A percentile compares a stretch with the other conserved stretches of the same genome.
These are phyloP conservation scores for Isotomurus palustris DNA, from an alignment of 2,888 invertebrate species.

Conservation along the genomic window DNA sequence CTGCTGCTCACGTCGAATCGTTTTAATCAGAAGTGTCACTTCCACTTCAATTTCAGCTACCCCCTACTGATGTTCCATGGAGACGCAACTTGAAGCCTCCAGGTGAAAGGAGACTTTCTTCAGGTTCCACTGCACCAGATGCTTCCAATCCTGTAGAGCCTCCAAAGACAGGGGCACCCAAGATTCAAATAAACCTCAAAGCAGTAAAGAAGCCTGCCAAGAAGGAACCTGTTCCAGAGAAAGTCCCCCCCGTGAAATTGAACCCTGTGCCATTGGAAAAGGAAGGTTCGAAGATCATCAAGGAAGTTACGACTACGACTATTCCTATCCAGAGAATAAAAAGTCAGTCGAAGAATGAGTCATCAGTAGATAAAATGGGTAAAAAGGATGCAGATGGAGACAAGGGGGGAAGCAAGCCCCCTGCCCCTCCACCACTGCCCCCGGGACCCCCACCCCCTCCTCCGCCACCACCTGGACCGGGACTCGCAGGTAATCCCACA, in stretches of 20 bases:
- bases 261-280: constrained; percentile 13
- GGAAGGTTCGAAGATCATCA: neutral
- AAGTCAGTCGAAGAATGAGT: constrained; percentile 5
- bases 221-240: constrained; percentile 17
- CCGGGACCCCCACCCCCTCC: constrained; percentile 34
- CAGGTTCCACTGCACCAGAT: neutral
- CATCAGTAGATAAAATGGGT: neutral
- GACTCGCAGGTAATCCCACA: constrained; percentile 6
- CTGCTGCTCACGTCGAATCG: too few relatives aligned
- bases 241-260: constrained; percentile 28
- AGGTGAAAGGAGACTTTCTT: constrained; percentile 1
- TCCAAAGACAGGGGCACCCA: constrained; percentile 25
- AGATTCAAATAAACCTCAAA: constrained; percentile 41
- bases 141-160: neutral
- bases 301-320: constrained; percentile 27
- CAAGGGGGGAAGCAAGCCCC: constrained; percentile 14
- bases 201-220: constrained; percentile 36
- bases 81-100: constrained; percentile 30
- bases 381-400: constrained; percentile 5
- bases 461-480: constrained; percentile 31
- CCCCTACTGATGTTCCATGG: constrained; percentile 44
- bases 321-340: constrained; percentile 20
- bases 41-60: neutral
- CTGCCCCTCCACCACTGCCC: constrained; percentile 27
- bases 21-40: neutral